Percentiles rank a stretch among this genome's conserved stretches.
These are phyloP conservation scores for Anadara kagoshimensis DNA, from an alignment of 1,140 invertebrate species.

Conservation along the genomic window DNA sequence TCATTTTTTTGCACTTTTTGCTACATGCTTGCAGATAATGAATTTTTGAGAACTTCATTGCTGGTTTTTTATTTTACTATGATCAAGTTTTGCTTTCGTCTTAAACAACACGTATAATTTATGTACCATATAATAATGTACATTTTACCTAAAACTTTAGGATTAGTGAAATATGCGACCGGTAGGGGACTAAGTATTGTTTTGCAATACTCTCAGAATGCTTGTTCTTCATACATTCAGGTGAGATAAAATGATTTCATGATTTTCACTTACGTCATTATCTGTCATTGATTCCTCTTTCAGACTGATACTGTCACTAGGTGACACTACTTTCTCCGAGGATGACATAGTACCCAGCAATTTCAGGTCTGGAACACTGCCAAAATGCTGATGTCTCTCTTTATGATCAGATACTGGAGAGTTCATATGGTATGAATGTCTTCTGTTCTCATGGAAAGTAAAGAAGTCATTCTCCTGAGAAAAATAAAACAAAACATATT, in stretches of 20 bases:
- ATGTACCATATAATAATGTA: too few species aligned
- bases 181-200: too few species aligned
- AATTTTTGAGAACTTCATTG: too few species aligned
- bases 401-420: conserved; percentile 1
- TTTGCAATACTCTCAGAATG: too few species aligned
- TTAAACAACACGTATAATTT: too few species aligned
- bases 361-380: conserved; percentile 65
- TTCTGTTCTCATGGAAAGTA: conserved; percentile 58
- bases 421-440: conserved; percentile 50
- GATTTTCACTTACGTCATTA: conserved; percentile 57
- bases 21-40: too few species aligned
- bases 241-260: neutral
- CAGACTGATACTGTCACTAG: conserved; percentile 61
- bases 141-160: too few species aligned
- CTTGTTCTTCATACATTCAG: neutral
- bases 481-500: neutral
- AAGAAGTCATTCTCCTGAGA: conserved; percentile 66
- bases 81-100: too few species aligned
- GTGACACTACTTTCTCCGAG: conserved; percentile 47
- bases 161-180: too few species aligned
- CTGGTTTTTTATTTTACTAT: too few species aligned
- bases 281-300: conserved; percentile 64
- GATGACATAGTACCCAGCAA: conserved; percentile 46
- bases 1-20: too few species aligned
- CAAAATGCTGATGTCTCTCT: conserved; percentile 51